Conservation (phyloP, 2,888 invertebrate genomes). For the Pandemis cinnamomeana region DNA sequence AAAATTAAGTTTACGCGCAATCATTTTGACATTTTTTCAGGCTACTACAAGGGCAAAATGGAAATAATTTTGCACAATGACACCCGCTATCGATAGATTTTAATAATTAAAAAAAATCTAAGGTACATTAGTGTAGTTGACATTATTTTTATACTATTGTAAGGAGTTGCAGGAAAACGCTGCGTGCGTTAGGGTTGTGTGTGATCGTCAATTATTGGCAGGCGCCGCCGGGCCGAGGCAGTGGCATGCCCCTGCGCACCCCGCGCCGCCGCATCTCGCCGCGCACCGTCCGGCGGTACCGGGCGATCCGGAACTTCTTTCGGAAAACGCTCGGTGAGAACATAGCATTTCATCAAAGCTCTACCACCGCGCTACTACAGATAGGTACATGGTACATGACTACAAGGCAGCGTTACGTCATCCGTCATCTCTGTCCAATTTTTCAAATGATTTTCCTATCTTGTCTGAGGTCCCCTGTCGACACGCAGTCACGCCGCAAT, state of each 20-base stretch:
- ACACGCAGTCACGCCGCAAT: slow-evolving; percentile 1
- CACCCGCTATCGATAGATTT: slow-evolving; percentile 6
- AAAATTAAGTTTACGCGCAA: slow-evolving; percentile 68
- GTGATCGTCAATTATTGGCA: slow-evolving; percentile 11
- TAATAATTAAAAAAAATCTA: slow-evolving; percentile 7
- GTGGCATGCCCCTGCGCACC: slow-evolving; percentile 71
- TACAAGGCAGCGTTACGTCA: not conserved
- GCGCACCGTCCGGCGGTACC: slow-evolving; percentile 69
- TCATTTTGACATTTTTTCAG: slow-evolving; percentile 48
- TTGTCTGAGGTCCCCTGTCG: not conserved
- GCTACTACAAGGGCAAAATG: slow-evolving; percentile 10
- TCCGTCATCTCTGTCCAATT: not conserved
- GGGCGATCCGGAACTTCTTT: slow-evolving; percentile 71
- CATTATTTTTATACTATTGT: not conserved
- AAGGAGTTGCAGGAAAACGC: not conserved
- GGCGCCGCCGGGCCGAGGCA: slow-evolving; percentile 36
- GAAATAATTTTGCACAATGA: slow-evolving; percentile 19
- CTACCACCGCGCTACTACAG: not conserved
- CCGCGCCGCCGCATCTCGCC: slow-evolving; percentile 77
- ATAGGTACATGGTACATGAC: not conserved
- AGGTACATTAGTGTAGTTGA: slow-evolving; percentile 16
- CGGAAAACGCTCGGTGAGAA: slow-evolving; percentile 66
- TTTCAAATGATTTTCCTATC: not conserved
- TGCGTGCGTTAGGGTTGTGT: slow-evolving; percentile 13
- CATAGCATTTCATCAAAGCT: not conserved